Evolutionary conservation across 2,113 vertebrate genomes (phyloP), one percentile per base, ranked within the genome.

Genomic region (Festucalex cinctus): DNA sequence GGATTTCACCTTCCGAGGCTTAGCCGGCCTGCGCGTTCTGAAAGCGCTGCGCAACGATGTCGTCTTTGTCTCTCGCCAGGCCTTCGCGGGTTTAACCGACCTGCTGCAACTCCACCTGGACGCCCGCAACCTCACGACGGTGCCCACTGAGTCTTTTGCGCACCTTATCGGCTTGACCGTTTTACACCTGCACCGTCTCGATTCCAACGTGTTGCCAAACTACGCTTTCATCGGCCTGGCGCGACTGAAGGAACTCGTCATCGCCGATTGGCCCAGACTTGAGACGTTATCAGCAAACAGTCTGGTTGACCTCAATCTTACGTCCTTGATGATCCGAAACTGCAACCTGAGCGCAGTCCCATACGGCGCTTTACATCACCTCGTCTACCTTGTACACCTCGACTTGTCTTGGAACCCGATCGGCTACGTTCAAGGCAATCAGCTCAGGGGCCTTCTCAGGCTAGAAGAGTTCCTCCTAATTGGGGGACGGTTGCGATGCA

Each of bases 331-430:
- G 9, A 82, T 96, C 41, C 93, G 80, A 56, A 78, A 81, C 63
- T 92, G 93, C 76, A 94, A 93, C 39, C 91, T 97, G 35, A 94
- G 74, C 22, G 59, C 85, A 0, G 85, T 96, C 5, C 95, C 95
- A 17, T 91, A 90, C 68, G 75, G 85, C 20, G 83, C 95, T 0
- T 70, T 96, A 19, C 71, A 83, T 58, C 93, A 92, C 75, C 87
- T 95, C 36, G 93, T 90, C 14, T 93, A 94, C 81, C 93, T 96
- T 6, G 51, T 83, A 5, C 85, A 79, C 71, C 84, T 97, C 37
- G 94, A 97, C 60, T 91, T 97, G 0, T 96, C 94, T 2, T 89
- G 91, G 77, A 96, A 96, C 70, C 94, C 95, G 9, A 95, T 96
- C 68, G 86, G 88, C 0, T 77, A 69, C 60, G 89, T 96, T 41